Evolutionary conservation across 2,888 invertebrate genomes (phyloP).

Genomic region (Leucania comma): DNA sequence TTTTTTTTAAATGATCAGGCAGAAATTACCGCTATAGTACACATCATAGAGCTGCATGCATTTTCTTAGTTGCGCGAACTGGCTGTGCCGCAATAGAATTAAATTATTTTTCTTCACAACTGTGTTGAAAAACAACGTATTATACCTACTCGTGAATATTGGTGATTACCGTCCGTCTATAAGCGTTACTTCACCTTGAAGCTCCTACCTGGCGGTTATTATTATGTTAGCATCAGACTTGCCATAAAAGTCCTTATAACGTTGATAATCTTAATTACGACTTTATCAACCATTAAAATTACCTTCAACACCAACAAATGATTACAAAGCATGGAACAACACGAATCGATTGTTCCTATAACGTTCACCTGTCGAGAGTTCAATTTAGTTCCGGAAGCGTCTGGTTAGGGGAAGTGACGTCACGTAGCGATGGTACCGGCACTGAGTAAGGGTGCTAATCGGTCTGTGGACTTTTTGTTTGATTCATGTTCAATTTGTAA

Average conservation of each 20-base stretch:
- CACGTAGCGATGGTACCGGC: slow-evolving; percentile 41
- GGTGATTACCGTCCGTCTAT: too few species aligned
- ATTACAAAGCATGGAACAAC: slow-evolving; percentile 29
- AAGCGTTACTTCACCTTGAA: background rate
- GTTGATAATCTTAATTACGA: slow-evolving; percentile 9
- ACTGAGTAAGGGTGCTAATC: slow-evolving; percentile 37
- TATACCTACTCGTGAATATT: too few species aligned
- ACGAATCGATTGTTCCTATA: slow-evolving; percentile 45
- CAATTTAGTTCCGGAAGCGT: slow-evolving; percentile 66
- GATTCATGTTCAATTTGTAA: background rate
- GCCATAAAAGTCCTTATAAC: background rate
- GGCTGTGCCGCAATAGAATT: too few species aligned
- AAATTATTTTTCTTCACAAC: too few species aligned
- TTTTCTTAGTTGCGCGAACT: too few species aligned
- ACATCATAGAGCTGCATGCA: too few species aligned
- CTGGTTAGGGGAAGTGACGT: slow-evolving; percentile 63
- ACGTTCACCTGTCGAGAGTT: slow-evolving; percentile 56
- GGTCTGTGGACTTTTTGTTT: slow-evolving; percentile 34
- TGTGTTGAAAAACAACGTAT: too few species aligned
- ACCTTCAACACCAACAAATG: slow-evolving; percentile 36
- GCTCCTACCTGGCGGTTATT: too few species aligned
- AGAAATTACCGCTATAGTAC: too few species aligned
- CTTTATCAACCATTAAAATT: slow-evolving; percentile 33
- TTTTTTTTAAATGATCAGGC: too few species aligned
- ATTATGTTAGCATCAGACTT: background rate